Evolutionary conservation across 2,113 vertebrate genomes (phyloP), one percentile per base, ranked within the genome.

Genomic region (Nerophis ophidion): DNA sequence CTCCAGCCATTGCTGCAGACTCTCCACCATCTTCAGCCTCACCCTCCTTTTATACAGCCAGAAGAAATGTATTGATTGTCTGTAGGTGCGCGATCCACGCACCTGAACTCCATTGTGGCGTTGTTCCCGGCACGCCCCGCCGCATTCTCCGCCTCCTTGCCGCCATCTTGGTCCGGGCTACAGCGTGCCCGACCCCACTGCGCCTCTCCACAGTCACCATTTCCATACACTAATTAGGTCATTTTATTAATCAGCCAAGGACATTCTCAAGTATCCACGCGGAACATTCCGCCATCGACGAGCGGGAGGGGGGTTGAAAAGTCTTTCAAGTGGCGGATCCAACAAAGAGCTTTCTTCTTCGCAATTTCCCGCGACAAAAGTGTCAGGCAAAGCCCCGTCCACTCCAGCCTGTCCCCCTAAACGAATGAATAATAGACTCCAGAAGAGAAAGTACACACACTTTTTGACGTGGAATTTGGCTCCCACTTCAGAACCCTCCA

Each of bases 241-340:
- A 26, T 48, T 48, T 8, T 48, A 48, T 48, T 16, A 16, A 48
- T 48, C 47, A 48, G 13, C 8, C 6, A 48, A 48, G 47, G 47
- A 48, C 6, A 2, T 48, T 12, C 26, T 46, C 44, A 46, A 46
- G 44, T 11, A 5, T 10, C 16, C 17, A 10, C n/a, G 16, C 17
- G 16, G 17, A 48, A 48, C 4, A 17, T 50, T 50, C 9, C 82
- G 75, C 84, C 81, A 86, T 90, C 88, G 88, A 84, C 63, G 70
- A 74, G 63, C 62, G 46, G 19, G 1, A 17, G 74, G 83, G 74
- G 83, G 74, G 78, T 85, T 78, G 75, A 77, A 76, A 77, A 81
- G 78, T 84, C 85, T 84, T 86, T 72, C 70, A 85, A 86, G 85
- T 76, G 78, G 80, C 81, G 81, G 80, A 84, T 80, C 68, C 71